Percentiles rank a stretch among this genome's conserved stretches.
Conservation (phyloP, 2,888 invertebrate species). For the Drosophila lacicola region DNA sequence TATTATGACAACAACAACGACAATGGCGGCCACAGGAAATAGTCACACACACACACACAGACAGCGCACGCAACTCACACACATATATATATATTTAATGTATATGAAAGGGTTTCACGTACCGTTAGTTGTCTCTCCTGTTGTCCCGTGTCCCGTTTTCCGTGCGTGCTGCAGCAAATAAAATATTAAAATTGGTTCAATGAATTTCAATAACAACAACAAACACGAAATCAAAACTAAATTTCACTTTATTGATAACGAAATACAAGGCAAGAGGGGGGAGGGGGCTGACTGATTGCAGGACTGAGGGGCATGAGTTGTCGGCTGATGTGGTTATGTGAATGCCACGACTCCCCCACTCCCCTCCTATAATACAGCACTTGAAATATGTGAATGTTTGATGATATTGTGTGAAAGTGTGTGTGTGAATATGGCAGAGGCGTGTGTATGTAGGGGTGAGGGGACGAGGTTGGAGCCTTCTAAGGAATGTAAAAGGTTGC, state of each 20-base stretch:
- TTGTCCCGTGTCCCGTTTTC: constrained; percentile 30
- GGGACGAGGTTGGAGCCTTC: background rate
- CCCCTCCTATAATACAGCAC: constrained; percentile 14
- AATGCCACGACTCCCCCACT: constrained; percentile 19
- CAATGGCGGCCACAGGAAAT: constrained; percentile 81
- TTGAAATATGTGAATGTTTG: constrained; percentile 50
- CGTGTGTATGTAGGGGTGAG: background rate
- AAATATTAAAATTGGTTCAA: constrained; percentile 82
- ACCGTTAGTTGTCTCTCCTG: constrained; percentile 65
- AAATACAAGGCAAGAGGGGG: constrained; percentile 61
- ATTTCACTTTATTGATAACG: constrained; percentile 81
- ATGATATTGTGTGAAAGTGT: constrained; percentile 25
- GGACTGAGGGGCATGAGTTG: background rate
- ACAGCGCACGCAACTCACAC: constrained; percentile 48
- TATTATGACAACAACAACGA: constrained; percentile 63
- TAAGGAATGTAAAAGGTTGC: no score
- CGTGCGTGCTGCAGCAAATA: constrained; percentile 73
- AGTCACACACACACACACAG: constrained; percentile 67
- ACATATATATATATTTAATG: constrained; percentile 34
- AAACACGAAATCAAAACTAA: constrained; percentile 82
- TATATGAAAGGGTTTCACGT: constrained; percentile 74
- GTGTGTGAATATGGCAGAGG: constrained; percentile 8
- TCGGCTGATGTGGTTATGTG: constrained; percentile 60
- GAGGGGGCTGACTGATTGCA: background rate
- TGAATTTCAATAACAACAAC: constrained; percentile 82